phyloP scores from a whole-genome alignment of 2,797 vertebrate genomes.

The Sphaeramia orbicularis region DNA sequence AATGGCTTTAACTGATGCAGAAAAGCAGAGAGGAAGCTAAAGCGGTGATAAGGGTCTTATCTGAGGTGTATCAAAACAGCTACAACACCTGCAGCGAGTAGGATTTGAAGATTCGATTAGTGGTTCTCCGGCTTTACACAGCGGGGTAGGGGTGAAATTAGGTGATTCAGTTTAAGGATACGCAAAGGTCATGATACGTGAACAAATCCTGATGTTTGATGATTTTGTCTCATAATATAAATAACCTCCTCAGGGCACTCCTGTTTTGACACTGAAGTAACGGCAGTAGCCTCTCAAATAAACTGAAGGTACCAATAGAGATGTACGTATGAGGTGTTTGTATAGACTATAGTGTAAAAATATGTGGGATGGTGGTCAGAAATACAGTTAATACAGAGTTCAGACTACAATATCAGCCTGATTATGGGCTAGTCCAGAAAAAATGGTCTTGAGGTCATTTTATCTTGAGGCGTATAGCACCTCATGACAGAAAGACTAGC shows the following conservation, averaged over 20 bases:
- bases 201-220: not conserved
- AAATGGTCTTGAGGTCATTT: too few relatives aligned
- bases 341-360: too few relatives aligned
- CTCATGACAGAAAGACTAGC: too few relatives aligned
- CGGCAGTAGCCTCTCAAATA: not conserved
- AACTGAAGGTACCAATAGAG: not conserved
- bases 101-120: conserved; percentile 11
- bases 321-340: too few relatives aligned
- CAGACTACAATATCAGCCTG: too few relatives aligned
- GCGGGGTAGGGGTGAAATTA: not conserved
- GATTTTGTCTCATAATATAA: conserved; percentile 4
- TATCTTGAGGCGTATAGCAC: too few relatives aligned
- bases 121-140: not conserved
- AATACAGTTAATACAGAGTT: too few relatives aligned
- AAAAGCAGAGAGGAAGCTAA: conserved; percentile 27
- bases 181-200: not conserved
- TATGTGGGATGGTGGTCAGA: too few relatives aligned
- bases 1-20: conserved; percentile 40
- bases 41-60: conserved; percentile 50
- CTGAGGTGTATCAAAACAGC: conserved; percentile 48
- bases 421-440: too few relatives aligned
- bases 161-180: not conserved
- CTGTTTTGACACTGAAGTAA: not conserved
- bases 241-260: not conserved
- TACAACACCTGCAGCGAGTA: conserved; percentile 52